Base-by-base conservation (phyloP, 2,113 vertebrate genomes). In the Eurystomus gularis region DNA sequence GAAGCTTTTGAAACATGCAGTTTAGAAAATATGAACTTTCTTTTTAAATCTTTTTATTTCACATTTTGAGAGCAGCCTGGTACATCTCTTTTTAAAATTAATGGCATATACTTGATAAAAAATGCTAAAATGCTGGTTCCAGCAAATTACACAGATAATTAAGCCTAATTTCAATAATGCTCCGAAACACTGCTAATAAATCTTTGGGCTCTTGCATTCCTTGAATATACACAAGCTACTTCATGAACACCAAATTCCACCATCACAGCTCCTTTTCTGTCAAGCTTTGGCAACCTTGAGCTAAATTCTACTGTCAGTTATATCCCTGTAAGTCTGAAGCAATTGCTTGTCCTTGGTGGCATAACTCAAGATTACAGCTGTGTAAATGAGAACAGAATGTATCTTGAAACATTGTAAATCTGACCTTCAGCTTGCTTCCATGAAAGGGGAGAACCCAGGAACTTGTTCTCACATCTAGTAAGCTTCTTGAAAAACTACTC, bases 61-160 rank as follows among this genome's bases (percentile, higher is more conserved):
- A 11, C 33, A 58, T 95, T 93, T 72, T 82, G 87, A 85, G 93
- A 91, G 33, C 77, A 97, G 86, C 49, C 93, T 97, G 73, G 88
- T 96, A 91, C 86, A 95, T 96, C 78, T 97, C 95, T 96, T 96
- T 97, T 97, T 96, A 76, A 97, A 97, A 98, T 97, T 95, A 97
- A 97, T 96, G 94, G 75, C 93, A 89, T 84, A 96, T 82, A 94
- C 96, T 97, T 96, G 96, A 98, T 98, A 92, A 97, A 97, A 98
- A 97, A 97, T 97, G 95, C 92, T 97, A 97, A 98, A 96, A 96
- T 96, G 97, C 97, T 97, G 96, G 97, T 97, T 98, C 96, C 93
- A 96, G 96, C 88, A 98, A 98, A 98, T 97, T 97, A 97, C 96
- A 97, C 97, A 98, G 97, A 97, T 98, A 97, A 98, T 98, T 98